A percentile compares a stretch with the other conserved stretches of the same genome.
Conservation (phyloP, 2,888 invertebrate species). For the Tipula vernalis region DNA sequence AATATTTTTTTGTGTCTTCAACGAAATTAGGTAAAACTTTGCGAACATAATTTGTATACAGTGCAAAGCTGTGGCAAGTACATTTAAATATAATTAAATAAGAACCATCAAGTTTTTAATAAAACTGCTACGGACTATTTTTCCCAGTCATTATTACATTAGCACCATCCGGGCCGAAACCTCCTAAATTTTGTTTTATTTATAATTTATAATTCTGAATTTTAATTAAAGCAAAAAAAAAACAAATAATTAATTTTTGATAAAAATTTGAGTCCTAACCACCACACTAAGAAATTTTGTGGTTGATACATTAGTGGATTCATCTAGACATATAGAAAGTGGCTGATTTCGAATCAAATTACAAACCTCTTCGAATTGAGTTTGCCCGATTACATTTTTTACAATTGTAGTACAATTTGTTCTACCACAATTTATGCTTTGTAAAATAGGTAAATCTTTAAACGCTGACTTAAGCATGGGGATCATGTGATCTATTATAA, state of each 20-base stretch:
- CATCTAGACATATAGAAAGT: neutral
- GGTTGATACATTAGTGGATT: neutral
- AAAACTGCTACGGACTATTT: neutral
- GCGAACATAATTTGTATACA: neutral
- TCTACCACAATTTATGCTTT: neutral
- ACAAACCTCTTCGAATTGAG: neutral
- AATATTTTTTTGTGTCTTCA: neutral
- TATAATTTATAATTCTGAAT: neutral
- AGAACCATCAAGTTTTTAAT: neutral
- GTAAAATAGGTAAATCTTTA: neutral
- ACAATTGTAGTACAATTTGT: neutral
- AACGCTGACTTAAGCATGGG: neutral
- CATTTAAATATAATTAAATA: neutral
- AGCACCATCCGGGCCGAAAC: no score
- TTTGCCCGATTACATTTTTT: neutral
- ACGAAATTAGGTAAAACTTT: no score
- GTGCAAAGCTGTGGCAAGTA: neutral
- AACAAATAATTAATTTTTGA: neutral
- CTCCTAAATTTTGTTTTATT: neutral
- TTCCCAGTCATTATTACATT: neutral
- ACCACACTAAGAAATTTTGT: no score
- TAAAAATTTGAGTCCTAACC: neutral
- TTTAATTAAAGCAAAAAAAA: neutral
- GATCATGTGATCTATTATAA: neutral
- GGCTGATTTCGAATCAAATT: no score